A percentile compares a stretch with the other conserved stretches of the same genome.
These are phyloP conservation scores for Oreochromis spilurus DNA, from an alignment of 2,113 vertebrate genomes.

Conservation along the genomic window DNA sequence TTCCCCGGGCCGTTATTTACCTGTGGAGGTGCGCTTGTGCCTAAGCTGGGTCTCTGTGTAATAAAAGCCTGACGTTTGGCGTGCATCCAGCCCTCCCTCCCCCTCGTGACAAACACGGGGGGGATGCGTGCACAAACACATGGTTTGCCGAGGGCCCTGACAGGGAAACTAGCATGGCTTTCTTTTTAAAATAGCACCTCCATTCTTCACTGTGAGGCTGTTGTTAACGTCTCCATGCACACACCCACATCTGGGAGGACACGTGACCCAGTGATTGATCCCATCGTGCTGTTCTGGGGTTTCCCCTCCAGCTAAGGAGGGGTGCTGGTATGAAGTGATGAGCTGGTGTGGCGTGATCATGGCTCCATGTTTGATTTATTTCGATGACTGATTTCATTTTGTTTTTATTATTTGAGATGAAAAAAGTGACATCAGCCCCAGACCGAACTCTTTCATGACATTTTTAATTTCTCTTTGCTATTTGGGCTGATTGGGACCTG, in stretches of 20 bases:
- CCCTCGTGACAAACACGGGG: conserved; percentile 10
- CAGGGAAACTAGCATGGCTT: neutral
- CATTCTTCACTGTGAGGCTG: neutral
- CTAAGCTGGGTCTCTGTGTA: neutral
- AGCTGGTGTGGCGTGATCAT: neutral
- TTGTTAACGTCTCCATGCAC: neutral
- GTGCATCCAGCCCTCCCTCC: neutral
- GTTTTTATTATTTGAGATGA: neutral
- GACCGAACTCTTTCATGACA: too few relatives aligned
- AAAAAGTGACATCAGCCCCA: neutral
- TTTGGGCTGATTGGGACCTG: too few relatives aligned
- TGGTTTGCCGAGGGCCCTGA: neutral
- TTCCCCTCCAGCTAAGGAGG: neutral
- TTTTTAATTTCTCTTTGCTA: too few relatives aligned
- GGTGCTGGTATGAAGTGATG: neutral
- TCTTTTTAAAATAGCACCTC: conserved; percentile 23
- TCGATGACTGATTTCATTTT: neutral
- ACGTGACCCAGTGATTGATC: neutral
- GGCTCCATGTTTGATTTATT: neutral
- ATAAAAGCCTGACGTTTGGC: conserved; percentile 46
- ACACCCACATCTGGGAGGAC: neutral
- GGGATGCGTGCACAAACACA: conserved; percentile 1
- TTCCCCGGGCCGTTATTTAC: conserved; percentile 13
- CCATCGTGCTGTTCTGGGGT: neutral
- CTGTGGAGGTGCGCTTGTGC: conserved; percentile 25